Conservation (phyloP, 2,113 vertebrate species). For the Garra rufa region DNA sequence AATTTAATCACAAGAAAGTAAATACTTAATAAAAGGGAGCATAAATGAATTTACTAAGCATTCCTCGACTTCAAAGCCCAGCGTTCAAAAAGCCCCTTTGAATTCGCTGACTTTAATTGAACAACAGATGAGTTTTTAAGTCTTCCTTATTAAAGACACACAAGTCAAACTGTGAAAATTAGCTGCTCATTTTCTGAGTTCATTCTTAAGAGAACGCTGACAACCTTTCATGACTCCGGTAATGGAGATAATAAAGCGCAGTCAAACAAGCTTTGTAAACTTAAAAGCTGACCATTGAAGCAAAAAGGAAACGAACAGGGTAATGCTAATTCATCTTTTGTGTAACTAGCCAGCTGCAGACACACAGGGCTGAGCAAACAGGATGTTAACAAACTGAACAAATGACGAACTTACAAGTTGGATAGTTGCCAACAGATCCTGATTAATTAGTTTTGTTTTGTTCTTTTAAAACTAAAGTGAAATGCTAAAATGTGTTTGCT, state of each 20-base stretch:
- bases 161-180: conserved; percentile 34
- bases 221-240: conserved; percentile 33
- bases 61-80: conserved; percentile 9
- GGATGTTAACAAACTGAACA: background rate
- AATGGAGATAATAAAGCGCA: conserved; percentile 34
- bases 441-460: too few species aligned
- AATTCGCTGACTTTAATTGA: conserved; percentile 23
- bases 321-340: background rate
- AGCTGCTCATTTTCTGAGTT: conserved; percentile 2
- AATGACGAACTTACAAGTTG: too few species aligned
- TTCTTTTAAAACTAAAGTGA: too few species aligned
- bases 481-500: too few species aligned
- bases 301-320: background rate
- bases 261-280: conserved; percentile 29
- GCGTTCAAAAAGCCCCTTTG: conserved; percentile 3
- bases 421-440: background rate
- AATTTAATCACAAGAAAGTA: conserved; percentile 28
- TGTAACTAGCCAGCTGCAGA: background rate
- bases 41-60: conserved; percentile 39
- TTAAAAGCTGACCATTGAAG: conserved; percentile 16
- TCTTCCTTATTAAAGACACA: conserved; percentile 7
- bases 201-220: conserved; percentile 2
- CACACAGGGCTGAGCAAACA: background rate
- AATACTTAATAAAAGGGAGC: conserved; percentile 31
- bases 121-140: conserved; percentile 10